Conservation (phyloP, 2,888 invertebrate species). For the Omphaloscelis lunosa region DNA sequence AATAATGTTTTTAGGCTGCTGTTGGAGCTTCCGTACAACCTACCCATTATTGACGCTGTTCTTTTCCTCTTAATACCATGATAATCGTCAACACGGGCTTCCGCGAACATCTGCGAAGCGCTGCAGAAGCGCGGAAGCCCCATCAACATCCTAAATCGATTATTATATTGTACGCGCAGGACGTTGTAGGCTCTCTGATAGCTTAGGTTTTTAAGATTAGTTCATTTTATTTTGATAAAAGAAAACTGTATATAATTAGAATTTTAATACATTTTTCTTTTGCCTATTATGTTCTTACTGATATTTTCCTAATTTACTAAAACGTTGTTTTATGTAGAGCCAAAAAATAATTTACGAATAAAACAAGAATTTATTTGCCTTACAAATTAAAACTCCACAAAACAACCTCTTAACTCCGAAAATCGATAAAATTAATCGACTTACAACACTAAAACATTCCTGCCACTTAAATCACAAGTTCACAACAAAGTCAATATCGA, state of each 20-base stretch:
- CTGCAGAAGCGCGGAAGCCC: no score
- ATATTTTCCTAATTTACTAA: not conserved
- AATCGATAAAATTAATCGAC: slow-evolving; percentile 34
- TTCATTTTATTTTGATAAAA: not conserved
- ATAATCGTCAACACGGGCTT: no score
- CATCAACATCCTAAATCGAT: no score
- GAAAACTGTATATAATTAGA: not conserved
- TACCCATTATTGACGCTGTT: no score
- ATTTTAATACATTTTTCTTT: no score
- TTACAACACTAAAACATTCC: slow-evolving; percentile 29
- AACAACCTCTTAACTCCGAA: slow-evolving; percentile 4
- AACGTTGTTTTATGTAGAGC: not conserved
- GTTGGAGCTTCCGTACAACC: no score
- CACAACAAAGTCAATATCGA: slow-evolving; percentile 69
- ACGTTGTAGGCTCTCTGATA: no score
- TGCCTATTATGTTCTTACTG: not conserved
- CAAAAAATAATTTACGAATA: not conserved
- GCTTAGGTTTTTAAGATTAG: not conserved
- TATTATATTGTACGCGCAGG: no score
- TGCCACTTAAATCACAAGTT: slow-evolving; percentile 50
- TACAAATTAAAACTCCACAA: slow-evolving; percentile 26
- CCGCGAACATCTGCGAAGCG: no score
- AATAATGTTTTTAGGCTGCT: no score
- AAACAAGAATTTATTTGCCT: slow-evolving; percentile 6
- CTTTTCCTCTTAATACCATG: no score